Conservation (phyloP, 2,888 invertebrate species). For the Melanargia galathea region DNA sequence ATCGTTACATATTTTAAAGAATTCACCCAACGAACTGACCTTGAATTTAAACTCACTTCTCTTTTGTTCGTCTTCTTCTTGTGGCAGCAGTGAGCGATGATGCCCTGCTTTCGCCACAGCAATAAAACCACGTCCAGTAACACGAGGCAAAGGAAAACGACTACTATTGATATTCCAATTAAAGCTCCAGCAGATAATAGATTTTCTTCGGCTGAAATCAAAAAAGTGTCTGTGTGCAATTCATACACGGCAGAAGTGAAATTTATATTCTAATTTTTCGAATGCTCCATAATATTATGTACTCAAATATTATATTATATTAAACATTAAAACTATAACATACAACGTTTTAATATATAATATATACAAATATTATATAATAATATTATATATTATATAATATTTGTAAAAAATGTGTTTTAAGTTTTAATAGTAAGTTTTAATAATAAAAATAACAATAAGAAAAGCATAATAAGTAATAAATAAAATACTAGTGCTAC, state of each 20-base stretch:
- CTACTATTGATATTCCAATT: conserved; percentile 90
- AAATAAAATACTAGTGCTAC: conserved; percentile 45
- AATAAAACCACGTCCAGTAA: conserved; percentile 92
- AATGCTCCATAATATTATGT: no score
- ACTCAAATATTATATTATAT: no score
- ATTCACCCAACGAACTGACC: conserved; percentile 51
- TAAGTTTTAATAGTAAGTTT: no score
- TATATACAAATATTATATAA: no score
- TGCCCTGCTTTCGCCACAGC: conserved; percentile 83
- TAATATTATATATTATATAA: no score
- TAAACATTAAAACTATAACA: no score
- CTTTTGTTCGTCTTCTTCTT: conserved; percentile 84
- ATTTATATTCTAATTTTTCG: no score
- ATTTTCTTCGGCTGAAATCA: conserved; percentile 45
- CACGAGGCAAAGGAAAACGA: conserved; percentile 88
- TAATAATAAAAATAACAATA: no score
- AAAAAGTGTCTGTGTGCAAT: neutral
- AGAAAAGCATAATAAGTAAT: no score
- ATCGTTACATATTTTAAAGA: conserved; percentile 1
- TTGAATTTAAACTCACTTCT: conserved; percentile 81
- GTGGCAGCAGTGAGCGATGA: conserved; percentile 85
- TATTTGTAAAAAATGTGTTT: no score
- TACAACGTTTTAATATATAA: no score
- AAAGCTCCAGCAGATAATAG: conserved; percentile 86
- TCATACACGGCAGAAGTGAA: no score